Evolutionary conservation across 2,797 vertebrate genomes (phyloP).

Genomic region (Acestrorhynchus altus): DNA sequence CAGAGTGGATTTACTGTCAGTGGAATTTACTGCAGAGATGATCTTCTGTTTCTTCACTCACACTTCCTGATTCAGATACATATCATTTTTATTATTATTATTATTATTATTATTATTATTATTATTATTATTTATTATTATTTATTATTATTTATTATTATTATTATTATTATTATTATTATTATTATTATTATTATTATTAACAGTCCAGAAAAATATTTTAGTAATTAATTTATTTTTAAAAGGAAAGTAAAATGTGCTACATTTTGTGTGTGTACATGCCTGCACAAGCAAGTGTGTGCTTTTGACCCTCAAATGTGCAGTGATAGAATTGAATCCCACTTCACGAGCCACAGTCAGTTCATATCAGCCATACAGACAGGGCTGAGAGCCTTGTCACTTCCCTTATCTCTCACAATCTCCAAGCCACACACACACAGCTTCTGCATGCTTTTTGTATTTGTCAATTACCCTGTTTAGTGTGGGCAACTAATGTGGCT

Average conservation of each 20-base stretch:
- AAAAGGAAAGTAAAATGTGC: too few species aligned
- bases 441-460: conserved; percentile 57
- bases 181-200: too few species aligned
- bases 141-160: too few species aligned
- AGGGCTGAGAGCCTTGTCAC: conserved; percentile 44
- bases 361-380: conserved; percentile 45
- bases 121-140: too few species aligned
- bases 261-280: conserved; percentile 19
- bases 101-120: too few species aligned
- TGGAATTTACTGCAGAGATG: too few species aligned
- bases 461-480: conserved; percentile 70
- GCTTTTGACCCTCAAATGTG: conserved; percentile 28
- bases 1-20: conserved; percentile 14
- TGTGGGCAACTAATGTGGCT: conserved; percentile 67
- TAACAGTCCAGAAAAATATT: too few species aligned
- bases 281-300: conserved; percentile 13
- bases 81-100: too few species aligned
- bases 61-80: too few species aligned
- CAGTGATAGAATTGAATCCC: conserved; percentile 41
- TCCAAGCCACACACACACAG: conserved; percentile 47
- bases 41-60: too few species aligned
- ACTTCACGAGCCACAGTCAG: conserved; percentile 41
- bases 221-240: too few species aligned
- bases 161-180: too few species aligned
- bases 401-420: conserved; percentile 18